Percentiles rank a stretch among this genome's conserved stretches.
phyloP scores from a whole-genome alignment of 2,888 invertebrate species.

The Theodoxus fluviatilis region DNA sequence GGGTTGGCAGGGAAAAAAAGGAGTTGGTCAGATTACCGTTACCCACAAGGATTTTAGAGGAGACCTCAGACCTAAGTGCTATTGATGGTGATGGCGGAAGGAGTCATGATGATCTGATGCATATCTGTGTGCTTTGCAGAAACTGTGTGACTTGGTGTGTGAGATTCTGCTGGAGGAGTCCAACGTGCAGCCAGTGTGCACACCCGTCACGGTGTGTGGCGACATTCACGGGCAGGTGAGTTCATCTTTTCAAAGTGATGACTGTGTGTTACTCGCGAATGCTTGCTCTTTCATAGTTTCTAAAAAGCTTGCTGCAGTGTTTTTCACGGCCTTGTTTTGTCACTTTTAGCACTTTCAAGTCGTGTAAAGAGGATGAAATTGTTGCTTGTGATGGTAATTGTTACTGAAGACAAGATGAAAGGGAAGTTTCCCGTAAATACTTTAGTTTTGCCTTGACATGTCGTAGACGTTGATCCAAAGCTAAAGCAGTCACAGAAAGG shows the following conservation, averaged over 20 bases:
- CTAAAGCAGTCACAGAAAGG: no score
- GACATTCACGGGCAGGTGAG: conserved; percentile 98
- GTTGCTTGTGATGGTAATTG: no score
- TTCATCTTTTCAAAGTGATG: neutral
- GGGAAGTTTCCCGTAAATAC: neutral
- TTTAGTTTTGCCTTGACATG: no score
- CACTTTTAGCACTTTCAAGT: neutral
- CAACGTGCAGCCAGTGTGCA: conserved; percentile 95
- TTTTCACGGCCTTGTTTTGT: neutral
- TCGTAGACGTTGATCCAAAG: no score
- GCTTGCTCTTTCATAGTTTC: neutral
- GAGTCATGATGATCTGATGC: neutral
- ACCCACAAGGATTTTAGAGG: neutral
- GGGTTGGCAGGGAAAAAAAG: no score
- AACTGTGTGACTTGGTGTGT: conserved; percentile 95
- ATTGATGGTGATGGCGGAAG: neutral
- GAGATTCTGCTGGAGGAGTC: conserved; percentile 94
- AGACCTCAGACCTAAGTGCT: neutral
- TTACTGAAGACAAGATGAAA: no score
- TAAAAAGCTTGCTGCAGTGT: neutral
- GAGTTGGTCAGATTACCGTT: neutral
- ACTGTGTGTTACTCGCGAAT: neutral
- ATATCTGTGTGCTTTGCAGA: conserved; percentile 68
- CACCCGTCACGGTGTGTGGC: conserved; percentile 98
- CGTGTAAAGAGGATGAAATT: no score